phyloP scores from a whole-genome alignment of 1,140 invertebrate genomes.

The Diploscapter pachys region DNA sequence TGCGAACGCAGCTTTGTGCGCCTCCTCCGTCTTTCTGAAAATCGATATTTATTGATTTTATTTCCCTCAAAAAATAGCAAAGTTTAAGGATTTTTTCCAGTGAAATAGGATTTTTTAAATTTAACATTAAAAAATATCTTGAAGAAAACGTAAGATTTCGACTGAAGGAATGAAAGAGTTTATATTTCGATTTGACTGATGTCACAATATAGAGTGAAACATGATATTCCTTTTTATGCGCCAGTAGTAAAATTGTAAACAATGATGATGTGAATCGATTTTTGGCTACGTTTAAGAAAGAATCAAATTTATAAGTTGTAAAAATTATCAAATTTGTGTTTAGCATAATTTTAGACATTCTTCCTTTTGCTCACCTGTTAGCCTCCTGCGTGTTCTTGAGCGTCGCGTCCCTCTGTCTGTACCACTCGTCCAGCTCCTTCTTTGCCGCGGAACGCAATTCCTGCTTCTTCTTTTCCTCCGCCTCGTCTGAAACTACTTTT shows the following conservation, averaged over 20 bases:
- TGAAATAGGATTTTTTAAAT: too few species aligned
- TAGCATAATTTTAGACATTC: not conserved
- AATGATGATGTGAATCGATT: not conserved
- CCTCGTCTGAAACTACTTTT: conserved; percentile 19
- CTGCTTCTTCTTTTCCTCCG: conserved; percentile 25
- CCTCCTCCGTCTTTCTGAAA: conserved; percentile 19
- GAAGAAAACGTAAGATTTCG: too few species aligned
- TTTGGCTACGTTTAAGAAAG: not conserved
- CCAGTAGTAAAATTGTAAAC: not conserved
- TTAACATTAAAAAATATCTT: too few species aligned
- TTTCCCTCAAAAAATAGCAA: too few species aligned
- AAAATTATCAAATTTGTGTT: too few species aligned
- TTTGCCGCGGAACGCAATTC: conserved; percentile 7
- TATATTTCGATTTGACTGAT: too few species aligned
- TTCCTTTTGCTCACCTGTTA: conserved; percentile 14
- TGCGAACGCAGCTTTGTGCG: conserved; percentile 19
- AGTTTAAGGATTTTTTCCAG: too few species aligned
- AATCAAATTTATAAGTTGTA: not conserved
- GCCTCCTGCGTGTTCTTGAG: conserved; percentile 13
- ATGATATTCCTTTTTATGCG: too few species aligned
- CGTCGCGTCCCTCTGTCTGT: conserved; percentile 18
- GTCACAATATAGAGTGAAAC: too few species aligned
- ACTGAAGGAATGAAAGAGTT: too few species aligned
- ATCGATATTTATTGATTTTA: too few species aligned
- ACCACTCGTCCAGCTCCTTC: conserved; percentile 30